A percentile compares a stretch with the other conserved stretches of the same genome.
phyloP scores from a whole-genome alignment of 2,113 vertebrate genomes.

The Hippocampus zosterae region DNA sequence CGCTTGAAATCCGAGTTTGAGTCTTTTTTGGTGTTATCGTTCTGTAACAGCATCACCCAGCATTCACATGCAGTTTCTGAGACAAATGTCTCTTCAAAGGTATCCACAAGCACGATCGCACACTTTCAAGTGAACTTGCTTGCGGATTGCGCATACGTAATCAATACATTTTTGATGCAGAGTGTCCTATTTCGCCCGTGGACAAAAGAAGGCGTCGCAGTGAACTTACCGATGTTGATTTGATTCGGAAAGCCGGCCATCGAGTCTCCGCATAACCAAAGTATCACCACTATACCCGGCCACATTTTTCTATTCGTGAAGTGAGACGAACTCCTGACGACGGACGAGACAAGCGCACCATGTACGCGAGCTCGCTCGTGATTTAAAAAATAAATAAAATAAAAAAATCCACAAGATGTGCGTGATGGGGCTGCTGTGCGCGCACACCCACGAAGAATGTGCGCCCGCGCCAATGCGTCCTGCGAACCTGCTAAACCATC shows the following conservation, averaged over 20 bases:
- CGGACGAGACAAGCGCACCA: constrained; percentile 67
- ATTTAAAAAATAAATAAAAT: constrained; percentile 53
- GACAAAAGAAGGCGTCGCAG: constrained; percentile 5
- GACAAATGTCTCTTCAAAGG: not conserved
- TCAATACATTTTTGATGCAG: constrained; percentile 5
- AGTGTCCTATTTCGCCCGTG: constrained; percentile 20
- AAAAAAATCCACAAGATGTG: constrained; percentile 69
- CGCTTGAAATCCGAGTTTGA: not conserved
- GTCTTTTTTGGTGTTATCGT: not conserved
- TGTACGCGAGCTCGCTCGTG: constrained; percentile 67
- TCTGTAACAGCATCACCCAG: not conserved
- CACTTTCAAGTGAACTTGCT: constrained; percentile 46
- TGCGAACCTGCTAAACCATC: constrained; percentile 53
- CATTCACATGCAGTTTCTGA: not conserved
- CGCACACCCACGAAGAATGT: constrained; percentile 53
- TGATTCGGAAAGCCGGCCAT: constrained; percentile 91
- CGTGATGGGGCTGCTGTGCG: constrained; percentile 46
- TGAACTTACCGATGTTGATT: constrained; percentile 93
- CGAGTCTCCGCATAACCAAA: constrained; percentile 77
- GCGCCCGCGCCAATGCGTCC: constrained; percentile 50
- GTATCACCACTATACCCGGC: constrained; percentile 65
- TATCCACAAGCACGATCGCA: too few species aligned
- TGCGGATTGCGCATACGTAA: constrained; percentile 17
- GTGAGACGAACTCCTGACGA: constrained; percentile 78
- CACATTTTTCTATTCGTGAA: constrained; percentile 83